Conservation (phyloP, 2,888 invertebrate species). For the Ochlodes sylvanus region DNA sequence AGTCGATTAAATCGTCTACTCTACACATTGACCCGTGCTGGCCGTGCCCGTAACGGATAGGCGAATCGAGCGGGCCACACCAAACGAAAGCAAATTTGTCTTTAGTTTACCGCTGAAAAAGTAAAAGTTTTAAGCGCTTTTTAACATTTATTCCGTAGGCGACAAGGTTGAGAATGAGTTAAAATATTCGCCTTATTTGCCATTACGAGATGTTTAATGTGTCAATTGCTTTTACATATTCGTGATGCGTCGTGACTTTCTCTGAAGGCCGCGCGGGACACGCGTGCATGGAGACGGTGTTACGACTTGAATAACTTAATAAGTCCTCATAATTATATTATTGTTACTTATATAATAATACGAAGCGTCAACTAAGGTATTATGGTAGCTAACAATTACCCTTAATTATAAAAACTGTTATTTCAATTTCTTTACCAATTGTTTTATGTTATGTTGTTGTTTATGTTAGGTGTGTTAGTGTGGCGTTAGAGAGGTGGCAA, state of each 20-base stretch:
- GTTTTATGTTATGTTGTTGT: too few relatives aligned
- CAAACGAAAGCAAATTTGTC: conserved; percentile 65
- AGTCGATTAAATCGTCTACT: conserved; percentile 26
- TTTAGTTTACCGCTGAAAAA: conserved; percentile 49
- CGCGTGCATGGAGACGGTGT: conserved; percentile 47
- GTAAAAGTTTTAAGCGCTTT: conserved; percentile 63
- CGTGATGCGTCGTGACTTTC: conserved; percentile 57
- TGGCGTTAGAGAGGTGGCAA: too few relatives aligned
- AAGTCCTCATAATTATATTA: conserved; percentile 13
- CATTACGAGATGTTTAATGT: conserved; percentile 42
- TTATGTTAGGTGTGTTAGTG: too few relatives aligned
- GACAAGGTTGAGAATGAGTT: conserved; percentile 54
- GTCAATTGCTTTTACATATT: conserved; percentile 48
- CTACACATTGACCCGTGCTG: conserved; percentile 19
- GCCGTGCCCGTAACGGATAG: conserved; percentile 1
- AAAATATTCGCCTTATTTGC: conserved; percentile 46
- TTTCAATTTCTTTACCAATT: too few relatives aligned
- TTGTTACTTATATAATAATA: conserved; percentile 5
- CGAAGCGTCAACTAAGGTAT: background rate
- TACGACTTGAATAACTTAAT: conserved; percentile 9
- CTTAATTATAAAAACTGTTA: too few relatives aligned
- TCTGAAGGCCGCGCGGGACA: conserved; percentile 67
- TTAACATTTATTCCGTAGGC: conserved; percentile 45
- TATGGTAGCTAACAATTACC: too few relatives aligned
- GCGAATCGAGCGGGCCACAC: conserved; percentile 24